phyloP scores from a whole-genome alignment of 1,140 invertebrate genomes.

The Plectrocnemia conspersa region DNA sequence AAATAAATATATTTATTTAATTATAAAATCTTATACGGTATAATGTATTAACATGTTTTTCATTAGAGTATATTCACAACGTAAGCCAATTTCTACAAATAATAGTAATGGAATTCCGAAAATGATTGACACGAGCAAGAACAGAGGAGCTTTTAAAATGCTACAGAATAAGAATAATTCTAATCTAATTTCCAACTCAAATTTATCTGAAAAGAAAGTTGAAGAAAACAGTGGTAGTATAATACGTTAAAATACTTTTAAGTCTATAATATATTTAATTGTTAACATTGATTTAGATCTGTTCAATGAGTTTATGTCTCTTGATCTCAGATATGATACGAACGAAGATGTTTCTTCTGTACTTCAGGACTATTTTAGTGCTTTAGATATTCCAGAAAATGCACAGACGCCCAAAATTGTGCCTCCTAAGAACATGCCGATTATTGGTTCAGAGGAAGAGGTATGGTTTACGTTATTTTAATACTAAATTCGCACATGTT shows the following conservation, averaged over 20 bases:
- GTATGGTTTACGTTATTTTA: too few relatives aligned
- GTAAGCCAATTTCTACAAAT: too few relatives aligned
- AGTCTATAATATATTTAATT: not conserved
- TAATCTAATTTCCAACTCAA: constrained; percentile 1
- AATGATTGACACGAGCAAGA: not conserved
- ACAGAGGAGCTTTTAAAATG: not conserved
- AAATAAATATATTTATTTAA: constrained; percentile 1
- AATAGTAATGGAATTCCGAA: constrained; percentile 1
- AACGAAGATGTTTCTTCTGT: constrained; percentile 13
- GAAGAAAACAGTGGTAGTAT: too few relatives aligned
- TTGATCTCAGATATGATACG: constrained; percentile 12
- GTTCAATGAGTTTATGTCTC: not conserved
- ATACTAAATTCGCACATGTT: too few relatives aligned
- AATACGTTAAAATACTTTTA: not conserved
- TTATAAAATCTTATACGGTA: too few relatives aligned
- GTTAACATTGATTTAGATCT: constrained; percentile 5
- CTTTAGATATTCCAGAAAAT: constrained; percentile 4
- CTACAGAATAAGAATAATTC: constrained; percentile 6
- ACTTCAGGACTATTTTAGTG: constrained; percentile 11
- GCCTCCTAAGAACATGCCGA: not conserved
- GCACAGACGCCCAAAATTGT: not conserved
- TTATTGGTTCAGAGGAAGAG: constrained; percentile 1
- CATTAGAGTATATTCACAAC: too few relatives aligned
- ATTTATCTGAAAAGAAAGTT: too few relatives aligned
- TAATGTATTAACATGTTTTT: too few relatives aligned